Evolutionary conservation across 2,888 invertebrate species (phyloP).

Genomic region (Pyrrhia umbra): DNA sequence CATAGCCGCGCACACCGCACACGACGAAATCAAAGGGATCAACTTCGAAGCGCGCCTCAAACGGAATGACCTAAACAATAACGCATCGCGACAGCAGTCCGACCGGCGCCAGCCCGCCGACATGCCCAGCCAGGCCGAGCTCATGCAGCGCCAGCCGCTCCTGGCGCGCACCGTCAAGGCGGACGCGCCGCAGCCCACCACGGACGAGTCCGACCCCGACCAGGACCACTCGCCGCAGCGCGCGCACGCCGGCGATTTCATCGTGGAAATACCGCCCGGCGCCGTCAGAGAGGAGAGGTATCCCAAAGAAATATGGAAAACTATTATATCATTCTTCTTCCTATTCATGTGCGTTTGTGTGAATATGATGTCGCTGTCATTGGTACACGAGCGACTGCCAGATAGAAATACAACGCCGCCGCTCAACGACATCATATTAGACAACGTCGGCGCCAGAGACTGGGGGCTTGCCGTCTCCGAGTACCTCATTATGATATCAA

Average conservation of each 20-base stretch:
- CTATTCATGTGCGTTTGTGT: slow-evolving; percentile 86
- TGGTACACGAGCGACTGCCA: slow-evolving; percentile 97
- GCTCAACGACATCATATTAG: slow-evolving; percentile 95
- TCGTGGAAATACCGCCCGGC: slow-evolving; percentile 90
- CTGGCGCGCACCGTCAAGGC: slow-evolving; percentile 83
- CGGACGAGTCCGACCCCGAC: slow-evolving; percentile 87
- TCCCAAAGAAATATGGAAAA: slow-evolving; percentile 96
- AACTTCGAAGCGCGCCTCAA: slow-evolving; percentile 85
- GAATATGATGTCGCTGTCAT: slow-evolving; percentile 93
- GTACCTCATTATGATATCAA: slow-evolving; percentile 95
- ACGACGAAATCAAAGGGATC: slow-evolving; percentile 86
- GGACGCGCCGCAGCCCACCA: slow-evolving; percentile 81
- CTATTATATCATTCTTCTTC: slow-evolving; percentile 88
- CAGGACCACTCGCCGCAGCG: slow-evolving; percentile 84
- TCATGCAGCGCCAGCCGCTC: slow-evolving; percentile 89
- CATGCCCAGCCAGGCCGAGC: slow-evolving; percentile 88
- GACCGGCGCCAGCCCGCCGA: slow-evolving; percentile 63
- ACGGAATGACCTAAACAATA: slow-evolving; percentile 89
- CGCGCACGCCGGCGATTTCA: slow-evolving; percentile 81
- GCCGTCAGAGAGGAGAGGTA: slow-evolving; percentile 94
- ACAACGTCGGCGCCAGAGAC: slow-evolving; percentile 93
- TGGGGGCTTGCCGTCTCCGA: slow-evolving; percentile 96
- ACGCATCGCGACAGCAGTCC: slow-evolving; percentile 77
- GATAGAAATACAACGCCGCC: slow-evolving; percentile 93
- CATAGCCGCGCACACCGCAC: slow-evolving; percentile 82